phyloP scores from a whole-genome alignment of 2,797 vertebrate species.

The Steatocranus sp. region DNA sequence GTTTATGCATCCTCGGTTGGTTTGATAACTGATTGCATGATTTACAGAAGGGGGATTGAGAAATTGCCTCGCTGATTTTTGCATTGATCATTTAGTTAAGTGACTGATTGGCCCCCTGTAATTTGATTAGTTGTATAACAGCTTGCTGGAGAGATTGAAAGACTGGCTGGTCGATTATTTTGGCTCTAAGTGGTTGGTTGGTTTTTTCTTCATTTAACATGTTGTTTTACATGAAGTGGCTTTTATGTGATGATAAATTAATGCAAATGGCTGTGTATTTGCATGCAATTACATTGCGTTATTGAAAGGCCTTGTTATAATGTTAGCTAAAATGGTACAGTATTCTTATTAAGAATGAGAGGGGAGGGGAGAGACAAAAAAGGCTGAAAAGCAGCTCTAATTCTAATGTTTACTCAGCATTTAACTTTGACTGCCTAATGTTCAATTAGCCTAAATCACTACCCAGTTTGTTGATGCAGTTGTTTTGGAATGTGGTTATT shows the following conservation, averaged over 20 bases:
- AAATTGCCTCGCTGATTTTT: conserved; percentile 1
- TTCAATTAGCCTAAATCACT: conserved; percentile 26
- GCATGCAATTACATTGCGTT: conserved; percentile 20
- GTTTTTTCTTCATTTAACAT: conserved; percentile 1
- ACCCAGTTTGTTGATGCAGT: background rate
- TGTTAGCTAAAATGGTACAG: conserved; percentile 6
- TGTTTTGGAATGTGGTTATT: conserved; percentile 7
- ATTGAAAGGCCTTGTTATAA: conserved; percentile 9
- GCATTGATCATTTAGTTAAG: conserved; percentile 11
- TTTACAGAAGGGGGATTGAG: background rate
- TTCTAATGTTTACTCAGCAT: conserved; percentile 24
- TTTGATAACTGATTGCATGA: conserved; percentile 4
- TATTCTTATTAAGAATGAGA: background rate
- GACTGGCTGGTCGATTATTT: conserved; percentile 10
- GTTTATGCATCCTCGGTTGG: background rate
- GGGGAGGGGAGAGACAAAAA: background rate
- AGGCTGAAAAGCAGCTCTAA: background rate
- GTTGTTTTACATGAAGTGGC: conserved; percentile 13
- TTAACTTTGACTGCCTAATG: conserved; percentile 22
- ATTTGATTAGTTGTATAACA: conserved; percentile 14
- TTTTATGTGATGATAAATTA: conserved; percentile 15
- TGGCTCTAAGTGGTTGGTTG: background rate
- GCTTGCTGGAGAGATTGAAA: conserved; percentile 11
- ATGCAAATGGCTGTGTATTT: conserved; percentile 20
- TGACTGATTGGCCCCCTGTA: conserved; percentile 12